Evolutionary conservation across 2,888 invertebrate species (phyloP).

Genomic region (Lissocephala sabroskyi): DNA sequence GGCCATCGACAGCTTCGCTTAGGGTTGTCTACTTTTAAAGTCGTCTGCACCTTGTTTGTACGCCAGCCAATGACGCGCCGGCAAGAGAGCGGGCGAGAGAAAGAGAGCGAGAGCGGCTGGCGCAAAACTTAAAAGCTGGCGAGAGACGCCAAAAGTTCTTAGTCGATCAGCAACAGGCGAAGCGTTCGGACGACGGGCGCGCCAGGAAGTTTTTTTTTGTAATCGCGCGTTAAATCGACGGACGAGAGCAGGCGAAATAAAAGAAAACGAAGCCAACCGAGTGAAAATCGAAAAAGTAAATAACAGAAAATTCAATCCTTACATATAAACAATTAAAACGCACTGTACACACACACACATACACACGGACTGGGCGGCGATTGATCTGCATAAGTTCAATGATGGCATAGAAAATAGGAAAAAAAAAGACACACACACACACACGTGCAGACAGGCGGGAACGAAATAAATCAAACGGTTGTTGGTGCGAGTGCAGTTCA

Average conservation of each 20-base stretch:
- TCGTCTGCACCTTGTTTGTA: no score
- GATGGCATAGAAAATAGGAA: conserved; percentile 30
- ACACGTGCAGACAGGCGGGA: neutral
- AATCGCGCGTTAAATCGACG: neutral
- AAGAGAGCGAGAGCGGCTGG: no score
- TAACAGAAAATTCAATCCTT: conserved; percentile 24
- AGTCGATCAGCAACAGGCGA: no score
- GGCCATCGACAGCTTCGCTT: no score
- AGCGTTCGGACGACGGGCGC: no score
- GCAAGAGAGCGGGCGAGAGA: no score
- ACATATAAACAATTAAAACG: neutral
- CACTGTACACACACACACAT: conserved; percentile 10
- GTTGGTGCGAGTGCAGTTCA: no score
- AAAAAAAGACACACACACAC: no score
- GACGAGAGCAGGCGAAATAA: conserved; percentile 10
- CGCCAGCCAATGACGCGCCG: no score
- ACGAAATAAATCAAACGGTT: neutral
- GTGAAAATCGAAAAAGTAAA: conserved; percentile 45
- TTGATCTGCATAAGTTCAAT: conserved; percentile 59
- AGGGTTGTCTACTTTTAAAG: no score
- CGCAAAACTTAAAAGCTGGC: no score
- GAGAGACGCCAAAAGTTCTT: no score
- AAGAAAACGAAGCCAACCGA: conserved; percentile 41
- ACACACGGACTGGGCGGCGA: conserved; percentile 24
- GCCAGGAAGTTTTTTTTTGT: neutral